Base-by-base conservation (phyloP, 2,888 invertebrate species). In the Euspilapteryx auroguttella region DNA sequence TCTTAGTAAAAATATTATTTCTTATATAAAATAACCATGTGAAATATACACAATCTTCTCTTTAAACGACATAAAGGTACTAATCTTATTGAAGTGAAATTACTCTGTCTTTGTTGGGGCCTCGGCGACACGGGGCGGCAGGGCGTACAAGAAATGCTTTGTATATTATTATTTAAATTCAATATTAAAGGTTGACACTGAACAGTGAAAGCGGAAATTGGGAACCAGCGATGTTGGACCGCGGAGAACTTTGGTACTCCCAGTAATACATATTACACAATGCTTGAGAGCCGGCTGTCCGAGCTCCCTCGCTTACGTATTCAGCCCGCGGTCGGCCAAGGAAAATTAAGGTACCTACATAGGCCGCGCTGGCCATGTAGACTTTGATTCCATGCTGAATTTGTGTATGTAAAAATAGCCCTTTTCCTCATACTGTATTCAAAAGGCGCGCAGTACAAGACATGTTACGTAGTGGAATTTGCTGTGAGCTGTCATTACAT, bases 261-360 rank as follows among this genome's bases (percentile, higher is more conserved):
- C n/a, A n/a, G n/a, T n/a, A n/a, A n/a, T n/a, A n/a, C n/a, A n/a
- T n/a, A 28, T 28, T 27, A 27, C 3, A 41, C 40, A 43, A 40
- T 39, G 44, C 44, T 43, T 33, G 47, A 48, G 41, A 34, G 38
- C 47, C 54, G 51, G 56, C 55, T 58, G 55, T 54, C 55, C 55
- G n/a, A n/a, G n/a, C n/a, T 52, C 37, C 47, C 48, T 45, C 48
- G 42, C 47, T 58, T 68, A 61, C 49, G 49, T 68, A 69, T 69
- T 64, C 68, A 55, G 51, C 37, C 39, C 56, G 45, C 54, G 56
- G 44, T 34, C 38, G 45, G 34, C 40, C 40, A 44, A 59, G 58
- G 57, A 64, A 66, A 68, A 68, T 68, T 65, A 68, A 68, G 68
- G 69, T 64, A n/a, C n/a, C n/a, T n/a, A n/a, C n/a, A n/a, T n/a